Evolutionary conservation across 2,888 invertebrate genomes (phyloP).

Genomic region (Pegoplata infirma): DNA sequence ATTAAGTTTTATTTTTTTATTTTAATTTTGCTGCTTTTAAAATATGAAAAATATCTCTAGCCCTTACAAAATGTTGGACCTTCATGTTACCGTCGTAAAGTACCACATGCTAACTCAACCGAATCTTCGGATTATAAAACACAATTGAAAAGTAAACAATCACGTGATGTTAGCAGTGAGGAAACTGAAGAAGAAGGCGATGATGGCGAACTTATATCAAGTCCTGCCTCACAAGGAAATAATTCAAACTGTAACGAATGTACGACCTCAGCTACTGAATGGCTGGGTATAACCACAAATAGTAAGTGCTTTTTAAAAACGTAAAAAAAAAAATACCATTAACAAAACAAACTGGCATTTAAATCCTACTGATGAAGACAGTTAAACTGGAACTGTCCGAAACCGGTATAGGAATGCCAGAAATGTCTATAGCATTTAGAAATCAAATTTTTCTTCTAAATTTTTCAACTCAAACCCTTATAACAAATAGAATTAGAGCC

Average conservation of each 20-base stretch:
- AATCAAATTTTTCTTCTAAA: too few relatives aligned
- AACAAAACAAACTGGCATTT: too few relatives aligned
- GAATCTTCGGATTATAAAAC: conserved; percentile 66
- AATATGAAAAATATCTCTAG: too few relatives aligned
- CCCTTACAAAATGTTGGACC: conserved; percentile 19
- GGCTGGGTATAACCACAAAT: conserved; percentile 93
- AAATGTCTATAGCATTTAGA: too few relatives aligned
- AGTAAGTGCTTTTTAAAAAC: conserved; percentile 79
- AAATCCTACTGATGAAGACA: too few relatives aligned
- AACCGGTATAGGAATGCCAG: too few relatives aligned
- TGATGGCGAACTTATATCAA: conserved; percentile 82
- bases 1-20: too few relatives aligned
- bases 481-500: too few relatives aligned
- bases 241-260: conserved; percentile 79
- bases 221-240: conserved; percentile 79
- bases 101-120: conserved; percentile 39
- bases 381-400: too few relatives aligned
- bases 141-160: conserved; percentile 42
- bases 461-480: too few relatives aligned
- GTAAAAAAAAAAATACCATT: too few relatives aligned
- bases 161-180: conserved; percentile 70
- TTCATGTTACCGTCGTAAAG: conserved; percentile 31
- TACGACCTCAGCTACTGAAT: conserved; percentile 86
- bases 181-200: conserved; percentile 78
- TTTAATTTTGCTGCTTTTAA: too few relatives aligned